phyloP scores from a whole-genome alignment of 1,140 invertebrate species.

The Meloidogyne exigua region DNA sequence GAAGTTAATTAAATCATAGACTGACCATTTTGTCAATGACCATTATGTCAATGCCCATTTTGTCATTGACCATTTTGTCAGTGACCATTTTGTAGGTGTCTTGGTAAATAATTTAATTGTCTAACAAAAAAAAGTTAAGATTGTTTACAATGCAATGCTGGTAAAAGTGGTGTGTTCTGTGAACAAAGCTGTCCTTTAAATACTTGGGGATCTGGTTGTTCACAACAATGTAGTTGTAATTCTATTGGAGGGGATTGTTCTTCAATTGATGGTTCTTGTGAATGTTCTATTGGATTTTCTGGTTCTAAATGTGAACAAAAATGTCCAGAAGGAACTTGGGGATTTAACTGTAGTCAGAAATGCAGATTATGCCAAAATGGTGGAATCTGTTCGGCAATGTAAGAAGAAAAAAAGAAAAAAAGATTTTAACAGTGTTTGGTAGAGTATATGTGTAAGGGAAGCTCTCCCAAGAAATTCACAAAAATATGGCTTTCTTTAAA shows the following conservation, averaged over 20 bases:
- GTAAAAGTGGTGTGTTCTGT: conserved; percentile 79
- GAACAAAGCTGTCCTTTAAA: conserved; percentile 71
- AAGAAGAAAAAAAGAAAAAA: neutral
- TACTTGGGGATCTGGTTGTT: conserved; percentile 38
- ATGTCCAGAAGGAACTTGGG: conserved; percentile 68
- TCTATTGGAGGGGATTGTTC: conserved; percentile 43
- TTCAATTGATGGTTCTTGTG: conserved; percentile 64
- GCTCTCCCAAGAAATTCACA: no score
- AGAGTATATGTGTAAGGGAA: no score
- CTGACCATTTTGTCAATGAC: no score
- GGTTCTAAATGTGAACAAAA: conserved; percentile 52
- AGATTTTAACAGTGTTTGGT: no score
- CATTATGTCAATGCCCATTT: no score
- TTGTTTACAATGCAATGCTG: conserved; percentile 75
- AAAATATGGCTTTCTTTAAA: no score
- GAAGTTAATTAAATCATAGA: no score
- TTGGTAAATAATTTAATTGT: no score
- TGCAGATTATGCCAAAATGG: conserved; percentile 51
- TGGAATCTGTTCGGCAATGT: conserved; percentile 72
- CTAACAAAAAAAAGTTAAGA: no score
- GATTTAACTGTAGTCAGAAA: conserved; percentile 64
- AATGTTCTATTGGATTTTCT: conserved; percentile 64
- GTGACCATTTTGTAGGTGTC: no score
- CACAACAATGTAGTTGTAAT: conserved; percentile 38
- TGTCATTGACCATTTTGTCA: no score